Percentiles rank a stretch among this genome's conserved stretches.
phyloP scores from a whole-genome alignment of 2,797 vertebrate genomes.

The Parotocinclus haroldoi region DNA sequence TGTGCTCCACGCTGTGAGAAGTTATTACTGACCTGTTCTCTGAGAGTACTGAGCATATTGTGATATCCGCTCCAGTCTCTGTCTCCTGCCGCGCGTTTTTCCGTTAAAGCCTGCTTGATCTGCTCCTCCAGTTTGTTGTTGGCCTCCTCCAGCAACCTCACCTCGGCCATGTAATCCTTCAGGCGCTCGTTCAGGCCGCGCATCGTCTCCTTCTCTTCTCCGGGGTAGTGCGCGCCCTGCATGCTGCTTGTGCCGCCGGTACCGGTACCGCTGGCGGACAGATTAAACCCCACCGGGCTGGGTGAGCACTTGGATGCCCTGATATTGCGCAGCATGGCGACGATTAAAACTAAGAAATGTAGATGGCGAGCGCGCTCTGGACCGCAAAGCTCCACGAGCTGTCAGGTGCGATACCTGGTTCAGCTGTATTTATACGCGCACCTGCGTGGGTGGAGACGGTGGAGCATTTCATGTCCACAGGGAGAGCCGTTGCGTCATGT shows the following conservation, averaged over 20 bases:
- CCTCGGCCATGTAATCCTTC: slow-evolving; percentile 61
- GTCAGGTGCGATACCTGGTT: slow-evolving; percentile 19
- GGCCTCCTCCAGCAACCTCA: slow-evolving; percentile 61
- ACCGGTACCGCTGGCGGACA: neutral
- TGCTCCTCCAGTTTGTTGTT: slow-evolving; percentile 60
- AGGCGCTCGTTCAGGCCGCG: slow-evolving; percentile 68
- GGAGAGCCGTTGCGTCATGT: too few species aligned
- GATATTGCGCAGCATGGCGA: neutral
- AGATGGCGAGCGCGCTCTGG: neutral
- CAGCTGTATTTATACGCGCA: too few species aligned
- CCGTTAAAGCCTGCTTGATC: slow-evolving; percentile 61
- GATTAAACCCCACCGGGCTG: slow-evolving; percentile 18
- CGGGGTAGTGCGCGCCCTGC: neutral
- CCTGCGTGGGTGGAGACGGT: too few species aligned
- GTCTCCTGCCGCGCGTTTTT: slow-evolving; percentile 50
- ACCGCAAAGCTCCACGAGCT: slow-evolving; percentile 4
- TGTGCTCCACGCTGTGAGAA: neutral
- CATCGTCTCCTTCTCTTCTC: slow-evolving; percentile 65
- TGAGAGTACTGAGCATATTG: slow-evolving; percentile 61
- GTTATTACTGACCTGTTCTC: slow-evolving; percentile 62
- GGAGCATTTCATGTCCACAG: too few species aligned
- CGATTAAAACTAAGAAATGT: too few species aligned
- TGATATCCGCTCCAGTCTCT: slow-evolving; percentile 70
- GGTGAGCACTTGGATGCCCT: neutral
- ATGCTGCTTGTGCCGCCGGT: neutral